Conservation (phyloP, 2,888 invertebrate genomes). For the Sycophila texana region DNA sequence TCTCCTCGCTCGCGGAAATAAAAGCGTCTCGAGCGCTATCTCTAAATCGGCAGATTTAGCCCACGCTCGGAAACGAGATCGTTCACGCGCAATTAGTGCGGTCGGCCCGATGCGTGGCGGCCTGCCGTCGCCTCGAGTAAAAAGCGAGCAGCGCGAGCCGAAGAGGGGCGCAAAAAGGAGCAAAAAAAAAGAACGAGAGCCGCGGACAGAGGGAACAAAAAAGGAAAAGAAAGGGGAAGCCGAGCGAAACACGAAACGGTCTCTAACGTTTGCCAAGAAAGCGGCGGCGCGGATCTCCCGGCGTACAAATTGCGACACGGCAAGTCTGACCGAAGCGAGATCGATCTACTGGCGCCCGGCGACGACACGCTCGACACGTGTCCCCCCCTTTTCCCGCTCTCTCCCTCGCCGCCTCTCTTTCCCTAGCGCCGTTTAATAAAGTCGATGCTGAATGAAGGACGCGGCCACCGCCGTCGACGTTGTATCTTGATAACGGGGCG, state of each 20-base stretch:
- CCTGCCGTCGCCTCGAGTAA: neutral
- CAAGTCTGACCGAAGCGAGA: conserved; percentile 51
- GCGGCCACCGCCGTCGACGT: neutral
- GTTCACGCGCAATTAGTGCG: conserved; percentile 54
- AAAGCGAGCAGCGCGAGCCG: neutral
- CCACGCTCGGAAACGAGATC: conserved; percentile 51
- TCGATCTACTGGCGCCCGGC: conserved; percentile 43
- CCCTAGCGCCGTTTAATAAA: conserved; percentile 30
- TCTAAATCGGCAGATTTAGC: conserved; percentile 37
- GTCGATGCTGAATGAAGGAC: neutral
- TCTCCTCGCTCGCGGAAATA: neutral
- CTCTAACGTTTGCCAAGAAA: neutral
- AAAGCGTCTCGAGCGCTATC: conserved; percentile 3
- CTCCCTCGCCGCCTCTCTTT: neutral
- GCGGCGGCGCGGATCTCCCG: neutral
- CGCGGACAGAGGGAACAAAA: conserved; percentile 16
- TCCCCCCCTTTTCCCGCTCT: neutral
- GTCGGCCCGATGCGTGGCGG: neutral
- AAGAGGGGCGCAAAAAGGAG: conserved; percentile 6
- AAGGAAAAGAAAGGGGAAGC: neutral
- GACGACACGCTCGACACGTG: conserved; percentile 23
- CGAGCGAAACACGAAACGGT: neutral
- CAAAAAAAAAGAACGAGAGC: conserved; percentile 29
- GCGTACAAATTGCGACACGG: conserved; percentile 42
- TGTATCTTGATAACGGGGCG: conserved; percentile 20